phyloP scores from a whole-genome alignment of 1,140 invertebrate genomes.

The Zaprionus ornatus region DNA sequence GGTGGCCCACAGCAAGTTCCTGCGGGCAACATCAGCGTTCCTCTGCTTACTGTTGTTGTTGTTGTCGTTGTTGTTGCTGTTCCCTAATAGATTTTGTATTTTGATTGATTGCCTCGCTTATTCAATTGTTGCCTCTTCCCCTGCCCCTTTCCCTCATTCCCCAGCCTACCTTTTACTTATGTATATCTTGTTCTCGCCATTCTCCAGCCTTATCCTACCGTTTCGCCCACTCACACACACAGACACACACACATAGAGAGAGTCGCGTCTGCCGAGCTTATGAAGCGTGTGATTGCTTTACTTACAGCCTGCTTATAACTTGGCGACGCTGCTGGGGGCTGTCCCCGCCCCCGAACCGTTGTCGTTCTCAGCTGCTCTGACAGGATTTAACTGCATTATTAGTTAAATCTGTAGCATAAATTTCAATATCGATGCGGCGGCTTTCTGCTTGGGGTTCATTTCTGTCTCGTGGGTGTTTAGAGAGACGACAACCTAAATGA shows the following conservation, averaged over 20 bases:
- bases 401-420: conserved; percentile 79
- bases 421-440: conserved; percentile 76
- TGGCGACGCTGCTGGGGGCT: conserved; percentile 16
- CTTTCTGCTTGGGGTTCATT: conserved; percentile 3
- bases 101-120: conserved; percentile 82
- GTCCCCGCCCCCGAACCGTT: not conserved
- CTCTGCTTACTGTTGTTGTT: conserved; percentile 38
- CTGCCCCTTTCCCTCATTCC: not conserved
- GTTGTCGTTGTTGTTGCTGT: conserved; percentile 25
- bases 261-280: conserved; percentile 75
- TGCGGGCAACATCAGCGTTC: conserved; percentile 47
- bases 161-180: not conserved
- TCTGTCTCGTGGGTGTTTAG: conserved; percentile 32
- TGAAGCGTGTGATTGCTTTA: conserved; percentile 81
- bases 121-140: conserved; percentile 65
- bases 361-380: conserved; percentile 48
- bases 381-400: conserved; percentile 80
- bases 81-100: conserved; percentile 81
- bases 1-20: conserved; percentile 45
- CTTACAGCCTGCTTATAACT: conserved; percentile 63
- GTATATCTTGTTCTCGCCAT: not conserved
- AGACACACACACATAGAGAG: not conserved
- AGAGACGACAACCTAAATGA: conserved; percentile 68
- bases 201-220: not conserved
- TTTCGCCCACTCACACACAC: not conserved